Base-by-base conservation (phyloP, 2,888 invertebrate species). In the Apeira syringaria region DNA sequence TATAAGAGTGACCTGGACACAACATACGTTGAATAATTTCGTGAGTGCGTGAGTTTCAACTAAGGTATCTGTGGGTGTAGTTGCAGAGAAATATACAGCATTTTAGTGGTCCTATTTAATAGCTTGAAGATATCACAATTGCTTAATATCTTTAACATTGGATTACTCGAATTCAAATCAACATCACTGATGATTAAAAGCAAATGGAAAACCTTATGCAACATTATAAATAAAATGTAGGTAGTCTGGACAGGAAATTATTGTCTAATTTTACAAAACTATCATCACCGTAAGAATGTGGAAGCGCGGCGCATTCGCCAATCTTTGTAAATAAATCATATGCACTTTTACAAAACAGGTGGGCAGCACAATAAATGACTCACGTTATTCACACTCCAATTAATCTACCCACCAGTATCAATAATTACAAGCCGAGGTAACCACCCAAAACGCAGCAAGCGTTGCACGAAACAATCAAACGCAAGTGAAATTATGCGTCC, bases 311-410 rank as follows among this genome's bases (percentile, higher is more conserved):
- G 33, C 4, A 32, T 13, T 47, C 18, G 30, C 28, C n/a, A n/a
- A 13, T 17, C 7, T 25, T 8, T 64, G 59, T 57, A 53, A 53
- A 68, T 73, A 78, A 78, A 75, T 77, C 64, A 65, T n/a, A n/a
- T 67, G 67, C 72, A 79, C 78, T 80, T 83, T 80, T 77, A 68
- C 65, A 71, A 68, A 71, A 71, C 60, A 75, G 64, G 82, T 80
- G 77, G 84, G 77, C 68, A 73, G 74, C 65, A 13, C 5, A 62
- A 71, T 70, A 80, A 74, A 74, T 82, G 84, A 87, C 72, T 86
- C 86, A 88, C 67, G 45, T 34, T 68, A 79, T 85, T 88, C 88
- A 88, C 88, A 89, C 88, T 88, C 89, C 70, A 88, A 82, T 88
- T 86, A 83, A 63, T 71, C 76, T 85, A 80, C 84, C 78, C 76